These are phyloP conservation scores for Mylabris phalerata DNA, from an alignment of 1,140 invertebrate genomes.

Conservation along the genomic window DNA sequence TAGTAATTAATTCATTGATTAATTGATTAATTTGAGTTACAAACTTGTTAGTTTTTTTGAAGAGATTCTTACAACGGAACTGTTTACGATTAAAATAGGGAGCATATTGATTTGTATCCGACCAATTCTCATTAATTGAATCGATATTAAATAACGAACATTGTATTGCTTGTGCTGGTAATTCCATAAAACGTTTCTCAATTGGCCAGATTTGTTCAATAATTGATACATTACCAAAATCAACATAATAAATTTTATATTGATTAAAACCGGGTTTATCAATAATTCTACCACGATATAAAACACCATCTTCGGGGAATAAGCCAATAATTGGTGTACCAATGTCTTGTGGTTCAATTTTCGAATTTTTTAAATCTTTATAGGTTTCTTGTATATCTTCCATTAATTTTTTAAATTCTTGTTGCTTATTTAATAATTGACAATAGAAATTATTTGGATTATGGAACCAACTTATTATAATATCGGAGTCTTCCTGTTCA, in stretches of 20 bases:
- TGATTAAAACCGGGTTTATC: slow-evolving; percentile 45
- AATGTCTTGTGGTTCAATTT: slow-evolving; percentile 33
- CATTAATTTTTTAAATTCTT: slow-evolving; percentile 59
- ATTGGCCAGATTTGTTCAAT: slow-evolving; percentile 62
- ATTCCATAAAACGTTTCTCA: slow-evolving; percentile 54
- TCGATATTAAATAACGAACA: slow-evolving; percentile 56
- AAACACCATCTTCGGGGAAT: slow-evolving; percentile 58
- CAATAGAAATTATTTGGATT: slow-evolving; percentile 63
- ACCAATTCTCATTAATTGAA: slow-evolving; percentile 49
- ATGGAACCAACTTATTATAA: slow-evolving; percentile 55
- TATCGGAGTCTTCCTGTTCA: slow-evolving; percentile 32
- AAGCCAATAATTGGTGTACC: slow-evolving; percentile 59
- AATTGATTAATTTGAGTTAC: slow-evolving; percentile 26
- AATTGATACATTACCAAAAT: slow-evolving; percentile 63
- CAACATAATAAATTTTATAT: slow-evolving; percentile 61
- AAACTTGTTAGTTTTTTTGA: slow-evolving; percentile 26
- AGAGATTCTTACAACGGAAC: slow-evolving; percentile 41
- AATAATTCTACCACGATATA: slow-evolving; percentile 59
- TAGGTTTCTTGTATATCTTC: slow-evolving; percentile 60
- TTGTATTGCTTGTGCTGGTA: slow-evolving; percentile 61
- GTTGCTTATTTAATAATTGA: slow-evolving; percentile 45
- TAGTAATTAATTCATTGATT: slow-evolving; percentile 1
- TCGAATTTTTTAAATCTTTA: slow-evolving; percentile 41
- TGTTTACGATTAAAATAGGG: slow-evolving; percentile 52
- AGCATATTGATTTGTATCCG: slow-evolving; percentile 46